These are phyloP conservation scores for Phylloscopus trochilus DNA, from an alignment of 2,113 vertebrate species.

Conservation along the genomic window DNA sequence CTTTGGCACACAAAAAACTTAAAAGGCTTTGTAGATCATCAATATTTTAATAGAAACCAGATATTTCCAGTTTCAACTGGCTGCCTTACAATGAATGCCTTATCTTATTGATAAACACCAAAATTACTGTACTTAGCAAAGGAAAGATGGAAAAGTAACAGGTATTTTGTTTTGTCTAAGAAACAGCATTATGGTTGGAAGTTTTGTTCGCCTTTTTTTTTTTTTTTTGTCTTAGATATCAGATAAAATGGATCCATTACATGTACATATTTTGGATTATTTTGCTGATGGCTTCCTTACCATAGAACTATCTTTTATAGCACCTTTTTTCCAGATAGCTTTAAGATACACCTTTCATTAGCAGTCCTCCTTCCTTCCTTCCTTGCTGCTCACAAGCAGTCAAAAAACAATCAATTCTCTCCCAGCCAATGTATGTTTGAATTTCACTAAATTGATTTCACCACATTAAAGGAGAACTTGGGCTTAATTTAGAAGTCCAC, in stretches of 20 bases:
- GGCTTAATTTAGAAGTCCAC: background rate
- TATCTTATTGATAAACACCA: background rate
- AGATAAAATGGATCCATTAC: background rate
- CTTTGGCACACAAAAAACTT: background rate
- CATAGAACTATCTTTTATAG: background rate
- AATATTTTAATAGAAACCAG: background rate
- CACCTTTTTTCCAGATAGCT: background rate
- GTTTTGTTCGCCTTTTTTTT: too few relatives aligned
- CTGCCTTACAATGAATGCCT: background rate
- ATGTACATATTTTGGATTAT: background rate
- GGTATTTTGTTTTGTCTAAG: background rate
- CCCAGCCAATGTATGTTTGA: background rate
- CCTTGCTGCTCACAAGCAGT: background rate
- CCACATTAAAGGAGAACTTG: background rate
- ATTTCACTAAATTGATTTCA: background rate
- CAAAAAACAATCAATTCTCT: background rate
- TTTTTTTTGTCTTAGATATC: background rate
- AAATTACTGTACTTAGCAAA: background rate
- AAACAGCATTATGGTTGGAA: background rate
- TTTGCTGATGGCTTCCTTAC: background rate
- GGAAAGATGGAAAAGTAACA: background rate
- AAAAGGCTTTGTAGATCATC: background rate
- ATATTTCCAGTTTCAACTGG: background rate
- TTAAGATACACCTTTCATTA: background rate
- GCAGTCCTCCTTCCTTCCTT: background rate